phyloP scores from a whole-genome alignment of 2,113 vertebrate species.

The Eurystomus gularis region DNA sequence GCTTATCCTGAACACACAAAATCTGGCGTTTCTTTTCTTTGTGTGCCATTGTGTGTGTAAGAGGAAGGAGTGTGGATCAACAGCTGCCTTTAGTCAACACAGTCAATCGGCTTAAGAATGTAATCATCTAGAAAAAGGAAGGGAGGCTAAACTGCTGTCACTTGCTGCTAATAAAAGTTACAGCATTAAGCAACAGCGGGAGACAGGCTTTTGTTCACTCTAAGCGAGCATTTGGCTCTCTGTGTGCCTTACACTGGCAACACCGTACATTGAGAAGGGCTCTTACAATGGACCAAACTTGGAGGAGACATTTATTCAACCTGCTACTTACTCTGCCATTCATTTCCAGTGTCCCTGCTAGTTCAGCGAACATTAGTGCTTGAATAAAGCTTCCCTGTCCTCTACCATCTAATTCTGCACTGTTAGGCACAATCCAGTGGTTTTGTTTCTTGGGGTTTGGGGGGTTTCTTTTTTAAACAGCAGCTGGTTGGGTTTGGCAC shows the following conservation, averaged over 20 bases:
- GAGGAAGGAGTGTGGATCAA: slow-evolving; percentile 29
- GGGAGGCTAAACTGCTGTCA: slow-evolving; percentile 19
- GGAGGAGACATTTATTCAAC: background rate
- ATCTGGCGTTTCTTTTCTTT: background rate
- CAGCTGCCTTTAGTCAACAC: slow-evolving; percentile 47
- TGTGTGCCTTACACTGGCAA: background rate
- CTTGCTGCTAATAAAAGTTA: slow-evolving; percentile 39
- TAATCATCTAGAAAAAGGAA: slow-evolving; percentile 41
- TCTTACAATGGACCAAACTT: background rate
- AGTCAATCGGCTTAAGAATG: slow-evolving; percentile 54
- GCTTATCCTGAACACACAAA: background rate
- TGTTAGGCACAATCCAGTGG: background rate
- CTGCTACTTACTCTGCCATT: background rate
- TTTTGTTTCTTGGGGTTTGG: background rate
- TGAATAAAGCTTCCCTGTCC: background rate
- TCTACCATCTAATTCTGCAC: background rate
- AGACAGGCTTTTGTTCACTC: slow-evolving; percentile 35
- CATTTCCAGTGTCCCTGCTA: background rate
- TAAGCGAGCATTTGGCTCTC: slow-evolving; percentile 20
- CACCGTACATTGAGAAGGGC: background rate
- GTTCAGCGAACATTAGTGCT: background rate
- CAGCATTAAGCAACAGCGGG: slow-evolving; percentile 46
- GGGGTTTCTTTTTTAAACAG: background rate
- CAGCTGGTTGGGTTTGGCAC: slow-evolving; percentile 5
- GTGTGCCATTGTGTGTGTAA: slow-evolving; percentile 1